A percentile compares a stretch with the other conserved stretches of the same genome.
These are phyloP conservation scores for Acestrorhynchus altus DNA, from an alignment of 2,797 vertebrate genomes.

Conservation along the genomic window DNA sequence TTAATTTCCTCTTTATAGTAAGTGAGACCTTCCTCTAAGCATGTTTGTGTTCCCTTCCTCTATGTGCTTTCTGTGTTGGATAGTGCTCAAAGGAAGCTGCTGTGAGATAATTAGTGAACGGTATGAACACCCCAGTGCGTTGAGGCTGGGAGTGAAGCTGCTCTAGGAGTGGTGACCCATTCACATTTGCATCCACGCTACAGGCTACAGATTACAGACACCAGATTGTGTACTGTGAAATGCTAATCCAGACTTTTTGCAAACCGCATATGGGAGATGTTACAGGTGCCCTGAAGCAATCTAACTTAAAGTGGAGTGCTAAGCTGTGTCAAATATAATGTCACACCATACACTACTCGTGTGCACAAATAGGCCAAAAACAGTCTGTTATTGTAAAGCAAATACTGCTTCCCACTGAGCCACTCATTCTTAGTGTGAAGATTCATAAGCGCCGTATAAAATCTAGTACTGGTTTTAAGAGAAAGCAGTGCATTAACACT, in stretches of 20 bases:
- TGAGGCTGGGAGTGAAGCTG: conserved; percentile 57
- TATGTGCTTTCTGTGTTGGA: not conserved
- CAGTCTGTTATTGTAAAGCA: not conserved
- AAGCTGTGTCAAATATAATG: not conserved
- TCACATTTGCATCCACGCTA: conserved; percentile 66
- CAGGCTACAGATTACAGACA: conserved; percentile 70
- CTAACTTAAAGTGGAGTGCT: not conserved
- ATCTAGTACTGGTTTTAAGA: too few species aligned
- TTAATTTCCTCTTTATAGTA: not conserved
- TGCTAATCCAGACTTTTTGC: conserved; percentile 56
- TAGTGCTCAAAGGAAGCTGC: conserved; percentile 49
- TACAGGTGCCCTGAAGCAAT: not conserved
- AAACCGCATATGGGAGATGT: conserved; percentile 66
- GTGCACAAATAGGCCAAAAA: not conserved
- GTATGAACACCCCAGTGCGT: conserved; percentile 69
- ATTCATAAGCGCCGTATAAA: too few species aligned
- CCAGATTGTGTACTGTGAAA: conserved; percentile 63
- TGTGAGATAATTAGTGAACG: conserved; percentile 73
- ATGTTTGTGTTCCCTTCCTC: not conserved
- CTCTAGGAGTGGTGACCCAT: conserved; percentile 69
- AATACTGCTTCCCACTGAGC: not conserved
- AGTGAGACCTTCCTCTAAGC: not conserved
- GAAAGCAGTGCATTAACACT: too few species aligned
- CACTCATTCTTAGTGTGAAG: too few species aligned
- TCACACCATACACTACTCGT: not conserved